Percentiles rank a stretch among this genome's conserved stretches.
Conservation (phyloP, 1,140 invertebrate species). For the Psix sp. region DNA sequence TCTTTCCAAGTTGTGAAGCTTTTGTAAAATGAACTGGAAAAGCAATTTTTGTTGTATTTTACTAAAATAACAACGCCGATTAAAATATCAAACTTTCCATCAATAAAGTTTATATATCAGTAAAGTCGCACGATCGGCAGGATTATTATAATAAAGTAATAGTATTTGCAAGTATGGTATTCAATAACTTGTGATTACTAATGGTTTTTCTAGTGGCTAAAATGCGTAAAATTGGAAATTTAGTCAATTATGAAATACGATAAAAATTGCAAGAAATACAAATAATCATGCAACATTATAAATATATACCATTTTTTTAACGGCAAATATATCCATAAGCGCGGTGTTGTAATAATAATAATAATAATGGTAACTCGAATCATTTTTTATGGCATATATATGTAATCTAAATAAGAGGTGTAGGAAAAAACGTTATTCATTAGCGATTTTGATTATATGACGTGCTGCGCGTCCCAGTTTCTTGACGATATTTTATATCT, state of each 20-base stretch:
- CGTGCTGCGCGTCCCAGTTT: constrained; percentile 36
- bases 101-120: constrained; percentile 20
- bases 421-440: constrained; percentile 36
- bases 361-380: constrained; percentile 30
- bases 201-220: constrained; percentile 59
- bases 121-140: constrained; percentile 20
- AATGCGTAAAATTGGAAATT: constrained; percentile 63
- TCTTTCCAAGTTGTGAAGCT: too few relatives aligned
- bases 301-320: constrained; percentile 56
- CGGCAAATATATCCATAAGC: constrained; percentile 36
- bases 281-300: neutral
- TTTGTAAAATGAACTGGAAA: too few relatives aligned
- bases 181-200: constrained; percentile 28
- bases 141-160: constrained; percentile 32
- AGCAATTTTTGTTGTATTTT: too few relatives aligned
- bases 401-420: constrained; percentile 39
- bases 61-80: too few relatives aligned
- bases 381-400: constrained; percentile 45
- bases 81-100: constrained; percentile 27
- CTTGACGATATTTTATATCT: constrained; percentile 38
- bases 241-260: constrained; percentile 68
- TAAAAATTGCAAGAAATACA: constrained; percentile 9
- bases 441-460: constrained; percentile 31
- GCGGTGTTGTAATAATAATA: constrained; percentile 49
- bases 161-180: constrained; percentile 28